These are phyloP conservation scores for Nebria salina DNA, from an alignment of 2,888 invertebrate genomes.

Conservation along the genomic window DNA sequence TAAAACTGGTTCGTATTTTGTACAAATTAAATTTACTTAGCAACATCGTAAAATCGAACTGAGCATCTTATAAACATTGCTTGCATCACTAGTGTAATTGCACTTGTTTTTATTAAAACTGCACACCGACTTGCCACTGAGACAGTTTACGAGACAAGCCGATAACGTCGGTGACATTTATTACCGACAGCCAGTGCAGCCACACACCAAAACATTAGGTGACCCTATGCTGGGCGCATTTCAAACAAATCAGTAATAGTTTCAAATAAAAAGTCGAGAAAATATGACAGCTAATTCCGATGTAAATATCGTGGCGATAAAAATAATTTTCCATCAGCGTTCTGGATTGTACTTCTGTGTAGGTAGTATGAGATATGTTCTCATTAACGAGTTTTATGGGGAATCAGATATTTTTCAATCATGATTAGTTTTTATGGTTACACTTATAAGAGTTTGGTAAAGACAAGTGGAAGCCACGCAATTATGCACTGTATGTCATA, in stretches of 20 bases:
- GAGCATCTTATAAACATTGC: not conserved
- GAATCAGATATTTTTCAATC: not conserved
- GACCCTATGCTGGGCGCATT: not conserved
- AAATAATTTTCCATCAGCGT: not conserved
- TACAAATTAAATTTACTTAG: not conserved
- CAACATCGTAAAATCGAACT: not conserved
- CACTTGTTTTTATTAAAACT: not conserved
- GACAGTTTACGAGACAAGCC: not conserved
- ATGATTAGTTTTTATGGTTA: not conserved
- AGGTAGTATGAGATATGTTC: slow-evolving; percentile 18
- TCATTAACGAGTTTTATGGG: not conserved
- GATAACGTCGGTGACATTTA: not conserved
- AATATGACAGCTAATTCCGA: not conserved
- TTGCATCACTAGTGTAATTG: not conserved
- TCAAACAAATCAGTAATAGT: not conserved
- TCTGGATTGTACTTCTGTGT: slow-evolving; percentile 10
- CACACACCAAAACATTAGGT: not conserved
- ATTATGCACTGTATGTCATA: not conserved
- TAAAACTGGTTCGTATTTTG: not conserved
- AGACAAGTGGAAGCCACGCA: no score
- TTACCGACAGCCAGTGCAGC: not conserved
- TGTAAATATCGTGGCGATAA: not conserved
- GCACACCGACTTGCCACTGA: no score
- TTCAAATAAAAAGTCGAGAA: not conserved
- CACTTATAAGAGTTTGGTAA: not conserved